Evolutionary conservation across 2,888 invertebrate species (phyloP).

Genomic region (Lycocerus yunnanus): DNA sequence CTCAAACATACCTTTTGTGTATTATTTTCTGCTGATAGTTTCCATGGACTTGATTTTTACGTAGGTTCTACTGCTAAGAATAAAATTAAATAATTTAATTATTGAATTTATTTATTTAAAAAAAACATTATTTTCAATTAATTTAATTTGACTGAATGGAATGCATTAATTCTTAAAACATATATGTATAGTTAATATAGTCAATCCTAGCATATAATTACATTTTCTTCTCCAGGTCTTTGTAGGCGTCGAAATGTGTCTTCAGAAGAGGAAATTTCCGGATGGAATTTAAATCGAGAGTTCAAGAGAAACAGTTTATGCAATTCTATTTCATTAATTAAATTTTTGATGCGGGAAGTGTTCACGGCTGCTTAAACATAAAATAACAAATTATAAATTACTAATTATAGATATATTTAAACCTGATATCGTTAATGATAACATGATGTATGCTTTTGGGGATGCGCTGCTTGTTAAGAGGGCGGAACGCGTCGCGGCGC

Average conservation of each 20-base stretch:
- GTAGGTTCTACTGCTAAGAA: no score
- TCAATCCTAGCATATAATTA: no score
- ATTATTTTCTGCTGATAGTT: background rate
- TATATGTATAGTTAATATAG: no score
- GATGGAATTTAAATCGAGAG: background rate
- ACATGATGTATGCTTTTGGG: slow-evolving; percentile 22
- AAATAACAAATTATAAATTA: background rate
- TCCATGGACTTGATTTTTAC: no score
- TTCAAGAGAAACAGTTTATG: background rate
- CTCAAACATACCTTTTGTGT: background rate
- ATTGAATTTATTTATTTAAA: no score
- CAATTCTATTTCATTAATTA: background rate
- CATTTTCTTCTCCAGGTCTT: background rate
- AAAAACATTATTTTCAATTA: no score
- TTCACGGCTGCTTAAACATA: background rate
- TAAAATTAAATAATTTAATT: no score
- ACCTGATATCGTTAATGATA: slow-evolving; percentile 14
- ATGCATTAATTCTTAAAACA: no score
- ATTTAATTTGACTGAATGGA: no score
- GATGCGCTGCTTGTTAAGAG: slow-evolving; percentile 41
- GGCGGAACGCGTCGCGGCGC: slow-evolving; percentile 56
- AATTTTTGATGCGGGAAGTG: background rate
- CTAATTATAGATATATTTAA: background rate
- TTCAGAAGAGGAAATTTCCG: background rate
- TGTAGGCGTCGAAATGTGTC: background rate